Evolutionary conservation across 2,113 vertebrate species (phyloP).

Genomic region (Urocitellus parryii): DNA sequence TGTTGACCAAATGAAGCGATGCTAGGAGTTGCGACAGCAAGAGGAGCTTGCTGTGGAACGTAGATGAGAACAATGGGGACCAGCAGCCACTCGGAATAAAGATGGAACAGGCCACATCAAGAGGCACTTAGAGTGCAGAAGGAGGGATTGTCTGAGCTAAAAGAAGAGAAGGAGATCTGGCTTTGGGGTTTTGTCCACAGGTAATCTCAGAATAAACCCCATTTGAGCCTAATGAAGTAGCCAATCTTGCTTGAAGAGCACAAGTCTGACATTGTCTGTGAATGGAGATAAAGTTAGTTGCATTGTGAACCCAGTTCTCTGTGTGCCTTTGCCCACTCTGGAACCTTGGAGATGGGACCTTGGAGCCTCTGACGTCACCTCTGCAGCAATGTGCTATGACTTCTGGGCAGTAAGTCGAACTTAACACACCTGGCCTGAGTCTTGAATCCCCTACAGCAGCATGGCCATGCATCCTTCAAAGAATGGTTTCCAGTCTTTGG

Average conservation of each 20-base stretch:
- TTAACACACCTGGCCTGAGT: neutral
- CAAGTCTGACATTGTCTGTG: neutral
- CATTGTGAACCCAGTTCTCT: neutral
- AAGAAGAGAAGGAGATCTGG: neutral
- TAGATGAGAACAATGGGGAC: neutral
- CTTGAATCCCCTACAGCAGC: neutral
- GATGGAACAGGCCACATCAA: neutral
- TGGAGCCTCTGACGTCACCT: neutral
- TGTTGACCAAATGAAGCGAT: rapidly evolving
- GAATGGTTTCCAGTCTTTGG: neutral
- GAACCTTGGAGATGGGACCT: neutral
- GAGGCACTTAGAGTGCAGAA: neutral
- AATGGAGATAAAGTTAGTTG: neutral
- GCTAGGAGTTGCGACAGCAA: neutral
- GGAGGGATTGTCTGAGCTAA: rapidly evolving
- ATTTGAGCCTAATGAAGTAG: neutral
- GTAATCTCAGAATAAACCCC: neutral
- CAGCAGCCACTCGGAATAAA: neutral
- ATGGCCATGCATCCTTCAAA: neutral
- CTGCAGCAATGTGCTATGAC: neutral
- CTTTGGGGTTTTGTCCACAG: neutral
- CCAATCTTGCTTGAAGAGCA: neutral
- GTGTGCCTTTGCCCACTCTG: rapidly evolving
- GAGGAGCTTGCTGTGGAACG: neutral
- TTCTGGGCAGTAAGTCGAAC: neutral